Evolutionary conservation across 2,888 invertebrate genomes (phyloP), one percentile per base, ranked within the genome.

Genomic region (Pyralis farinalis): DNA sequence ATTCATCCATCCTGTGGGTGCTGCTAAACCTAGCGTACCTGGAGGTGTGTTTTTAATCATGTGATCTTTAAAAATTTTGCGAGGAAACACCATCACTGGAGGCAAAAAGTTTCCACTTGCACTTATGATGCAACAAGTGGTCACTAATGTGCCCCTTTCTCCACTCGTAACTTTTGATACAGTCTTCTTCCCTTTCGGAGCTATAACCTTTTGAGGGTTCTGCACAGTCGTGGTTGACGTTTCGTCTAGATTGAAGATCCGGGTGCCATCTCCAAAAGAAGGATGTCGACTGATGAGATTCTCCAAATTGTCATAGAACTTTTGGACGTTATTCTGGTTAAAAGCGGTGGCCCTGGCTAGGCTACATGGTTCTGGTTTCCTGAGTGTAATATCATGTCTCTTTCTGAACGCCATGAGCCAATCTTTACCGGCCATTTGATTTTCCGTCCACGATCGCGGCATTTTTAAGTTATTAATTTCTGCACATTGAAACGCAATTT

Each of bases 51-150:
- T 33, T 8, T 40, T 36, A 9, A 51, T 42, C 53, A 53, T 53
- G 12, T 44, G 40, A 10, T 38, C 33, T 30, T 53, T 52, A 4
- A 64, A 71, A 21, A 58, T 51, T 37, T 58, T 58, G 22, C 72
- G 51, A 0, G 70, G 68, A 42, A 75, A 75, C 2, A 76, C 51
- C 53, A 71, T 58, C 7, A 48, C 63, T 12, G 74, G 69, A 10
- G 67, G 70, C 31, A 71, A 46, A 8, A 40, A 34, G 11, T 47
- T 43, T 21, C 66, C 65, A 43, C 49, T 47, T 4, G 74, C 71
- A 41, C 46, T 49, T 7, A 75, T 43, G 10, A 64, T 64, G 34
- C 52, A 54, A 37, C 58, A 58, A 4, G 62, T 65, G 6, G 71
- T 75, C 8, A 65, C 65, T 10, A 68, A 41, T 9, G 41, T 44